Evolutionary conservation across 1,140 invertebrate species (phyloP), one percentile per base, ranked within the genome.

Genomic region (Grapholita molesta): DNA sequence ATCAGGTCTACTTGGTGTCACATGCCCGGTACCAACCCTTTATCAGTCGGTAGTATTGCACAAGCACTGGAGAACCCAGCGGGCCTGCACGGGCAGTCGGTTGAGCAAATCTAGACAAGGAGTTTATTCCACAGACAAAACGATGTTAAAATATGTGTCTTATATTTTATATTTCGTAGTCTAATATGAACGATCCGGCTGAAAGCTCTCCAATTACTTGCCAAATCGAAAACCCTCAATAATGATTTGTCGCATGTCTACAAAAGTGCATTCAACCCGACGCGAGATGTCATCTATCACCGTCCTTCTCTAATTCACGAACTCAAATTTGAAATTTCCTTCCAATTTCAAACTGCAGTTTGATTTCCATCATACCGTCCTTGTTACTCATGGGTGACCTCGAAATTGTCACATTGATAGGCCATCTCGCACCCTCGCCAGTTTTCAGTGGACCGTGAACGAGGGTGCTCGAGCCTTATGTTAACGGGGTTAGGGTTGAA

Each of bases 311-410:
- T 61, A 25, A 61, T 25, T 28, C 55, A 61, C 55, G 55, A 61
- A 30, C 25, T 21, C 7, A 57, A 57, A 57, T 57, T 57, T 25
- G 11, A 57, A 28, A 15, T 61, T n/a, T 24, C 23, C 11, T 55
- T 61, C 55, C 28, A 61, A 30, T 61, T 61, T 61, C 55, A 32
- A 61, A 61, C 55, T 61, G n/a, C n/a, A 61, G 42, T 61, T 61
- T n/a, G 55, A 61, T 61, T 61, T 61, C 25, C 55, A 61, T 25
- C 55, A 28, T 28, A 12, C 55, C 55, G 28, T 61, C 55, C 25
- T 12, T 5, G 9, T 61, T 15, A n/a, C 25, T n/a, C n/a, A 25
- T 25, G 24, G 24, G 28, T 61, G 55, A 61, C 55, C 55, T 61
- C 55, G 55, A 61, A 48, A 61, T 9, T 61, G 55, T 61, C 55